Evolutionary conservation across 2,797 vertebrate species (phyloP).

Genomic region (Pseudocheirus occidentalis): DNA sequence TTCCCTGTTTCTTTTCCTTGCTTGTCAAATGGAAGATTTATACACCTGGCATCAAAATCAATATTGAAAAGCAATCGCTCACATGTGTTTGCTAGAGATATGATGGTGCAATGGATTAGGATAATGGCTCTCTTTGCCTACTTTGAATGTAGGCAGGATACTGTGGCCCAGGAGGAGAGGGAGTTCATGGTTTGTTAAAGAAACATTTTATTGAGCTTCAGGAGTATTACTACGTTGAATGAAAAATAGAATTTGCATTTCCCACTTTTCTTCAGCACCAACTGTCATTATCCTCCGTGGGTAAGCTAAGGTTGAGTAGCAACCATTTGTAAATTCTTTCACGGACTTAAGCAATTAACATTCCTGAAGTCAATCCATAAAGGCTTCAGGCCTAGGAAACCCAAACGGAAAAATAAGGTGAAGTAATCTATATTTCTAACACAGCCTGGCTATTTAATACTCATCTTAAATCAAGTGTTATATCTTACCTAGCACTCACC

Average conservation of each 20-base stretch:
- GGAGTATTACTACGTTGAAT: constrained; percentile 73
- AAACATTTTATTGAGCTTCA: constrained; percentile 74
- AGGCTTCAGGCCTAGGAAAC: constrained; percentile 67
- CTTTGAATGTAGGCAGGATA: constrained; percentile 77
- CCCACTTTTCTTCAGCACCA: constrained; percentile 67
- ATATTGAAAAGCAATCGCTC: constrained; percentile 81
- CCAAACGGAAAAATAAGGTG: constrained; percentile 66
- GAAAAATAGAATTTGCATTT: constrained; percentile 52
- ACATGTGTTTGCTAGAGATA: constrained; percentile 85
- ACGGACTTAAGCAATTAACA: constrained; percentile 75
- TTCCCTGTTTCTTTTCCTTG: constrained; percentile 37
- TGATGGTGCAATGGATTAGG: constrained; percentile 80
- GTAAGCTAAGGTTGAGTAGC: constrained; percentile 73
- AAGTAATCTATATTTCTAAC: constrained; percentile 75
- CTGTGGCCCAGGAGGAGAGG: constrained; percentile 73
- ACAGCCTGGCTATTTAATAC: constrained; percentile 62
- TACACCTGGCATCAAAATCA: constrained; percentile 79
- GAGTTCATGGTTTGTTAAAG: constrained; percentile 83
- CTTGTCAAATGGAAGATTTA: constrained; percentile 76
- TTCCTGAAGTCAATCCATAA: constrained; percentile 68
- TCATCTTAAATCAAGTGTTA: constrained; percentile 71
- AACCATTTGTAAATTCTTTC: constrained; percentile 76
- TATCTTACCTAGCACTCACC: constrained; percentile 68
- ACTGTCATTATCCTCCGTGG: constrained; percentile 71
- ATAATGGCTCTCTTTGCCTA: constrained; percentile 80